Evolutionary conservation across 2,113 vertebrate species (phyloP), one percentile per base, ranked within the genome.

Genomic region (Onychostruthus taczanowskii): DNA sequence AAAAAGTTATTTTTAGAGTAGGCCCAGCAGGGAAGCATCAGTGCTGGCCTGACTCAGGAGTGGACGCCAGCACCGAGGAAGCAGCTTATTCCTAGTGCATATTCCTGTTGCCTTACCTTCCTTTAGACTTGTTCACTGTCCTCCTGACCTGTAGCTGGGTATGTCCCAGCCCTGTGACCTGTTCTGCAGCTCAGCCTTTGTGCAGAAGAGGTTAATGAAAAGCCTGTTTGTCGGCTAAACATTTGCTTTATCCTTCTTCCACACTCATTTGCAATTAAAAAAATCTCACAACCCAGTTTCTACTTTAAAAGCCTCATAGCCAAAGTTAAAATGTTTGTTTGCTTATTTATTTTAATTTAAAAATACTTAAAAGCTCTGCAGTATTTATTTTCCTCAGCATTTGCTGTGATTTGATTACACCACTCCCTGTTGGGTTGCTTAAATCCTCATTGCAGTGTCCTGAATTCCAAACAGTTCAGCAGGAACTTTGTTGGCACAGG

Each of bases 391-490:
- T 84, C 44, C 66, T 73, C 69, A 26, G 49, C 7, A 1, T 50
- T 94, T 39, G 35, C 86, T 87, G 74, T 37, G 8, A 35, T 93
- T 91, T 94, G 87, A 87, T 95, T 94, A 56, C 89, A 62, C 1
- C 0, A 4, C 74, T 94, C 87, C 93, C 81, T 46, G 33, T 68
- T 85, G 91, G 6, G 17, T 64, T 93, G 59, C 87, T 93, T 76
- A 93, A 92, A 92, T 88, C 79, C 69, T 93, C 62, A 17, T 39
- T 5, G 21, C 74, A 31, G 81, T 59, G 68, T 94, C 87, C 94
- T 94, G 93, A 94, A 94, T 95, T 93, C 93, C 87, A 87, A 90
- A 44, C 46, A 82, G 87, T 89, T 91, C 70, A 79, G 87, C 69
- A 82, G n/a, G 49, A 85, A 79, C 26, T 85, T 87, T 89, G 37